Evolutionary conservation across 1,140 invertebrate genomes (phyloP).

Genomic region (Brachystomella parvula): DNA sequence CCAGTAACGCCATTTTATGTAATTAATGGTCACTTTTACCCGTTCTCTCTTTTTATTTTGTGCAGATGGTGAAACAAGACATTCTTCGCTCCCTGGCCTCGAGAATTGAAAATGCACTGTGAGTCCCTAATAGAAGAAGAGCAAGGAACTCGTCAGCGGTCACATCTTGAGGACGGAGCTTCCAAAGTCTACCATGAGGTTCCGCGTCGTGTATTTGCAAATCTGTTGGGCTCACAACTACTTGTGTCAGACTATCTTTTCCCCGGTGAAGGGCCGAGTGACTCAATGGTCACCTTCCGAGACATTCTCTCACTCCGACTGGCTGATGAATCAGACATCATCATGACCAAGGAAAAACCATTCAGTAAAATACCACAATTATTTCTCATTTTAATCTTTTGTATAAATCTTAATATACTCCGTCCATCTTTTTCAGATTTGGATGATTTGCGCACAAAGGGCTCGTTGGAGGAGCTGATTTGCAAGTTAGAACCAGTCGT

Average conservation of each 20-base stretch:
- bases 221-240: conserved; percentile 55
- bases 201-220: conserved; percentile 64
- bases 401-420: background rate
- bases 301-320: conserved; percentile 64
- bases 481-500: conserved; percentile 20
- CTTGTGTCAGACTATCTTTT: conserved; percentile 75
- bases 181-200: conserved; percentile 54
- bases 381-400: conserved; percentile 4
- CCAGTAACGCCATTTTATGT: too few relatives aligned
- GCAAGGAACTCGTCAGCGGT: conserved; percentile 50
- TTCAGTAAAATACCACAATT: conserved; percentile 18
- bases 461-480: conserved; percentile 34
- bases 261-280: conserved; percentile 66
- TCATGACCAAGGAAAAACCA: conserved; percentile 47
- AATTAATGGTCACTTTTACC: too few relatives aligned
- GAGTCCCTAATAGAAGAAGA: conserved; percentile 74
- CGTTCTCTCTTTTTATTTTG: conserved; percentile 18
- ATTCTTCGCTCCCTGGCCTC: conserved; percentile 66
- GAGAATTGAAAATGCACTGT: conserved; percentile 72
- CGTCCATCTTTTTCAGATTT: too few relatives aligned
- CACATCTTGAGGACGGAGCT: background rate
- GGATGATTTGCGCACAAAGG: conserved; percentile 24
- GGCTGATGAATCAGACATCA: conserved; percentile 53
- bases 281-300: conserved; percentile 61
- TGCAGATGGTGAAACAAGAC: conserved; percentile 61